A percentile compares a stretch with the other conserved stretches of the same genome.
phyloP scores from a whole-genome alignment of 2,113 vertebrate species.

The Octodon degus region DNA sequence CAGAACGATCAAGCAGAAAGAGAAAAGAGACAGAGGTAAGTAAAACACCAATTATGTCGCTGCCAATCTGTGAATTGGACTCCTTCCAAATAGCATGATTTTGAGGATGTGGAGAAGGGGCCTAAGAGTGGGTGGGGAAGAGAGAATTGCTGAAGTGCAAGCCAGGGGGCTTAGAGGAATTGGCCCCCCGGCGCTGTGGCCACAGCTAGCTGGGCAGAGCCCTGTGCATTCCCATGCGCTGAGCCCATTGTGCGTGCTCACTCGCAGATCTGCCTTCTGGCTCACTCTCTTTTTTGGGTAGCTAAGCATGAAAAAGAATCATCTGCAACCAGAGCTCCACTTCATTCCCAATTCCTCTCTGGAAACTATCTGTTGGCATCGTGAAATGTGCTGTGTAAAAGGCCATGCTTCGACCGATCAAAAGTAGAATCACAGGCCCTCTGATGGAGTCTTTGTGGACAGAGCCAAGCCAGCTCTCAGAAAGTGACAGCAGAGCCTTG shows the following conservation, averaged over 20 bases:
- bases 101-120: conserved; percentile 46
- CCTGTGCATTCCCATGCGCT: conserved; percentile 77
- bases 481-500: conserved; percentile 71
- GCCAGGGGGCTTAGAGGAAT: conserved; percentile 74
- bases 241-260: conserved; percentile 66
- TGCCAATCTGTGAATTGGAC: conserved; percentile 79
- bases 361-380: conserved; percentile 79
- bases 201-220: conserved; percentile 75
- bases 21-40: conserved; percentile 80
- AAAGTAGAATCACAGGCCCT: conserved; percentile 75
- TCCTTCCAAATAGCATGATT: conserved; percentile 80
- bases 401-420: conserved; percentile 57
- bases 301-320: conserved; percentile 81
- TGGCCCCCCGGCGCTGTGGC: conserved; percentile 73
- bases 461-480: conserved; percentile 74
- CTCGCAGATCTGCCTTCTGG: conserved; percentile 81
- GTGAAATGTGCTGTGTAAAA: conserved; percentile 64
- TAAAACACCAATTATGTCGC: conserved; percentile 81
- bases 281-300: conserved; percentile 80
- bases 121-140: conserved; percentile 56
- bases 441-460: conserved; percentile 57
- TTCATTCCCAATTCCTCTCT: conserved; percentile 78
- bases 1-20: conserved; percentile 77
- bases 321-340: conserved; percentile 78
- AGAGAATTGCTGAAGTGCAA: conserved; percentile 82